phyloP scores from a whole-genome alignment of 2,113 vertebrate species.

The Sorex fumeus region DNA sequence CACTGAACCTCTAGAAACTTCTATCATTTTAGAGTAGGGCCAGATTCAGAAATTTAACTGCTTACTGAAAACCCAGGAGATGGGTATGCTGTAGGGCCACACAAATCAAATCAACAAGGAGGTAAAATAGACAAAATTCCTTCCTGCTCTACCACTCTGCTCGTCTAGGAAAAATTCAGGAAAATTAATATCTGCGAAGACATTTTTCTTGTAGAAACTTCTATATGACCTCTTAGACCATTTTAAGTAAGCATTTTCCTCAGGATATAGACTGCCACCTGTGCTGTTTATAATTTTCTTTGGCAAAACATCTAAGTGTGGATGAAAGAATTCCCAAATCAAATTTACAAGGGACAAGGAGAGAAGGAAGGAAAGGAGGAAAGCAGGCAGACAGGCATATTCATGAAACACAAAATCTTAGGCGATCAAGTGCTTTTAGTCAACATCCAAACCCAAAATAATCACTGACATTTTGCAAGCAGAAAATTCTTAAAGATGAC shows the following conservation, averaged over 20 bases:
- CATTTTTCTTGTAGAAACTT: conserved; percentile 40
- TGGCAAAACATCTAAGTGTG: conserved; percentile 35
- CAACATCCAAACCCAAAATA: conserved; percentile 62
- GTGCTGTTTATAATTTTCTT: conserved; percentile 2
- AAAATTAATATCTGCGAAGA: neutral
- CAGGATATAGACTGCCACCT: neutral
- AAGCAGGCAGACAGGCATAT: neutral
- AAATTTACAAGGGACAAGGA: neutral
- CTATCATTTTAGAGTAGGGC: neutral
- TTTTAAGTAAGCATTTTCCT: conserved; percentile 46
- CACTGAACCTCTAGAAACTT: neutral
- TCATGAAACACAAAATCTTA: conserved; percentile 1
- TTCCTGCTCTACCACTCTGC: neutral
- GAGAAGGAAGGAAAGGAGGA: neutral
- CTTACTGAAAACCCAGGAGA: neutral
- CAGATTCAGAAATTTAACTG: neutral
- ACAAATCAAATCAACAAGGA: neutral
- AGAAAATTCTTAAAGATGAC: conserved; percentile 68
- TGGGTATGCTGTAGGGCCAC: neutral
- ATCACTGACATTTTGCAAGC: conserved; percentile 62
- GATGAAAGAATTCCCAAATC: conserved; percentile 14
- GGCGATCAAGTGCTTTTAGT: conserved; percentile 30
- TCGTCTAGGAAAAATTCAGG: neutral
- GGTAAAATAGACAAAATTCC: neutral
- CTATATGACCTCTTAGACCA: neutral